Percentiles rank a stretch among this genome's conserved stretches.
Evolutionary conservation across 2,888 invertebrate species (phyloP).

Genomic region (Ischnura elegans): DNA sequence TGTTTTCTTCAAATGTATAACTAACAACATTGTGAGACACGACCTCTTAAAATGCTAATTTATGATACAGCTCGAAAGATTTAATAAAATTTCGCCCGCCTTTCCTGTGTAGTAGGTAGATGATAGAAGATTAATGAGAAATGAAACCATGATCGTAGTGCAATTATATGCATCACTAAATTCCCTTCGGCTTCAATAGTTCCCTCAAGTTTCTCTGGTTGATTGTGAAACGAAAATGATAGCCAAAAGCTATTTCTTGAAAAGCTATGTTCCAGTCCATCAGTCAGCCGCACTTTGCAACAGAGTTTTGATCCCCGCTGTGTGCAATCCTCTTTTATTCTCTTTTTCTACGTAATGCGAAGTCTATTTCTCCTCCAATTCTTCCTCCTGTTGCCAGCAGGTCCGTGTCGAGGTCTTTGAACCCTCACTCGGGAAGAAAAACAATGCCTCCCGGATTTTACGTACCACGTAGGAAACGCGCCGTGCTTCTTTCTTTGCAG

Average conservation of each 20-base stretch:
- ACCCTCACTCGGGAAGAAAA: not conserved
- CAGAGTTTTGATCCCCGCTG: not conserved
- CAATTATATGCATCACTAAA: not conserved
- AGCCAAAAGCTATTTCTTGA: not conserved
- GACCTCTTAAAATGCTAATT: too few species aligned
- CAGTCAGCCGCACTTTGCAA: not conserved
- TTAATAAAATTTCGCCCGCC: too few species aligned
- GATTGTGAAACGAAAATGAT: not conserved
- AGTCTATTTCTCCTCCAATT: not conserved
- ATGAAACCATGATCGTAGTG: not conserved
- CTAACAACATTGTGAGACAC: too few species aligned
- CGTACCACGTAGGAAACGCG: not conserved
- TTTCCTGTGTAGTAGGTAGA: too few species aligned
- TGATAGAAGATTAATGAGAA: not conserved
- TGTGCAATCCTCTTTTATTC: not conserved
- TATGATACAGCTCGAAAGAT: too few species aligned
- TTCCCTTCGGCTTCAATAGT: not conserved
- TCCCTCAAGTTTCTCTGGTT: not conserved
- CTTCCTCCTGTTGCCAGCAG: not conserved
- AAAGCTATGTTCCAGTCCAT: conserved; percentile 1
- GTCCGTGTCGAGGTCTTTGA: not conserved
- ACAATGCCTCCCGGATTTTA: not conserved
- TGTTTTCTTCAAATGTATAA: too few species aligned
- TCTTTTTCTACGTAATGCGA: not conserved
- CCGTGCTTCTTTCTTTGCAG: not conserved